Percentiles rank a stretch among this genome's conserved stretches.
Conservation (phyloP, 2,888 invertebrate species). For the Coremacera marginata region DNA sequence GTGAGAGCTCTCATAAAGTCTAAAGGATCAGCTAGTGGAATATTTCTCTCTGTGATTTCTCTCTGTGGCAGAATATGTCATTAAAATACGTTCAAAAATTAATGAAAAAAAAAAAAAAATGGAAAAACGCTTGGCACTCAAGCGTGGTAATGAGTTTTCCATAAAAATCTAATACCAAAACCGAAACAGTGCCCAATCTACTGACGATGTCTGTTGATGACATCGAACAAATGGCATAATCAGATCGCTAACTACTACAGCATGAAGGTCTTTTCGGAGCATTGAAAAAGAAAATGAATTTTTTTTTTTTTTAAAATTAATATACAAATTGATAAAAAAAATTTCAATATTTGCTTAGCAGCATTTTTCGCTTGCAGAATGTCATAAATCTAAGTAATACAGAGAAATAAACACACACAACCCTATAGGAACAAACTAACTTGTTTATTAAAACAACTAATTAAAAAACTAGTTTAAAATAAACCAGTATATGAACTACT, state of each 20-base stretch:
- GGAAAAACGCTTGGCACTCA: neutral
- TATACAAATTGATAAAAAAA: neutral
- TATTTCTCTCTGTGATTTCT: neutral
- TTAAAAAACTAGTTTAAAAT: too few species aligned
- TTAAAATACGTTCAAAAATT: neutral
- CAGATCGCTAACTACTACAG: neutral
- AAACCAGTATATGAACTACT: too few species aligned
- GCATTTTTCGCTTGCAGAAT: conserved; percentile 23
- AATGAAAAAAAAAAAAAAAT: neutral
- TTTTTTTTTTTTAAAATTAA: too few species aligned
- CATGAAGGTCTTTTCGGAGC: conserved; percentile 18
- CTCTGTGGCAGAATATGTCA: neutral
- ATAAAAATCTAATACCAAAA: neutral
- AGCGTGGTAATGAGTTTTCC: neutral
- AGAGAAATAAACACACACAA: conserved; percentile 46
- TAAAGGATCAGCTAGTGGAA: neutral
- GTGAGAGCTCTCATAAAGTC: neutral
- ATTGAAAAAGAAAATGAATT: neutral
- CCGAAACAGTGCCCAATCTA: neutral
- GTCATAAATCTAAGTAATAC: conserved; percentile 29
- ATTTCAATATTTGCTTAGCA: neutral
- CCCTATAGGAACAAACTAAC: too few species aligned
- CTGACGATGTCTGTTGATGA: neutral
- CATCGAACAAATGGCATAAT: conserved; percentile 21
- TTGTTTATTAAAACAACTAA: too few species aligned